A percentile compares a stretch with the other conserved stretches of the same genome.
phyloP scores from a whole-genome alignment of 2,797 vertebrate genomes.

The Valencia hispanica region DNA sequence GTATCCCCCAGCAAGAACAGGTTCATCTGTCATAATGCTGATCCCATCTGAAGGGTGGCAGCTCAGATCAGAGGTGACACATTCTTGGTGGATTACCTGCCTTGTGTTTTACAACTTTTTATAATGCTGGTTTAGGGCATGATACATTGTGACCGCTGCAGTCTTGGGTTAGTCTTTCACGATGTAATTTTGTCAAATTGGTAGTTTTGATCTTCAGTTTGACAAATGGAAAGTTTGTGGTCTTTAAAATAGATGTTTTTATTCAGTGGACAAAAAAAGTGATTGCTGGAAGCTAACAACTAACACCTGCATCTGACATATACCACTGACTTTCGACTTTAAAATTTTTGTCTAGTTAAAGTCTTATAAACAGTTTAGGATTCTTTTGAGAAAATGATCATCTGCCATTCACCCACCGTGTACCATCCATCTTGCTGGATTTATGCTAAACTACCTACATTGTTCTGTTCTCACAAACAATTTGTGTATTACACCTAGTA shows the following conservation, averaged over 20 bases:
- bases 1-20: conserved; percentile 49
- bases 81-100: conserved; percentile 67
- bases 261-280: conserved; percentile 55
- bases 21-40: conserved; percentile 58
- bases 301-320: background rate
- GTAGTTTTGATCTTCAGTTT: conserved; percentile 67
- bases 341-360: conserved; percentile 33
- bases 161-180: conserved; percentile 55
- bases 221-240: conserved; percentile 64
- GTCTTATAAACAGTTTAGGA: conserved; percentile 24
- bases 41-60: conserved; percentile 61
- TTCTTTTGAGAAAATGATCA: conserved; percentile 46
- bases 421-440: conserved; percentile 57
- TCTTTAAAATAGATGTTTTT: conserved; percentile 50
- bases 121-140: conserved; percentile 54
- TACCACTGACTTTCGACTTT: conserved; percentile 5
- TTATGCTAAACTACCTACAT: conserved; percentile 33
- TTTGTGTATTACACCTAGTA: conserved; percentile 3
- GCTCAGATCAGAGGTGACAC: conserved; percentile 68
- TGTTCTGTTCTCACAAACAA: conserved; percentile 41
- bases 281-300: background rate
- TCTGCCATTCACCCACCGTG: conserved; percentile 36
- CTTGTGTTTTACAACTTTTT: conserved; percentile 69
- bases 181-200: conserved; percentile 67
- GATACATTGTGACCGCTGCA: conserved; percentile 60